phyloP scores from a whole-genome alignment of 1,140 invertebrate genomes.

The Calliphora vicina region DNA sequence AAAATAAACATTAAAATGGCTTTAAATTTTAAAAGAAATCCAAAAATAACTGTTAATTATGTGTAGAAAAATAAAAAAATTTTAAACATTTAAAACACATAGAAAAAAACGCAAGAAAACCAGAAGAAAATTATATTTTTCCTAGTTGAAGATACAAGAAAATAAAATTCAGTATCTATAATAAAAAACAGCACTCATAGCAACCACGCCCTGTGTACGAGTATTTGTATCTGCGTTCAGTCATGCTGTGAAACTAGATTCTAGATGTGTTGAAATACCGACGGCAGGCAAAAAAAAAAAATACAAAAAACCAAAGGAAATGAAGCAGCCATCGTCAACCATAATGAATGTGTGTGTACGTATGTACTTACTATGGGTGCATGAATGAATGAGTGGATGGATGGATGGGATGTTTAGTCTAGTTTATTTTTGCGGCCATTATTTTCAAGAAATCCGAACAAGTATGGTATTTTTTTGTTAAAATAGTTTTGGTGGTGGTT shows the following conservation, averaged over 20 bases:
- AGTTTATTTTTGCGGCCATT: not conserved
- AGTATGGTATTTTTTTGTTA: not conserved
- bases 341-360: not conserved
- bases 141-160: not conserved
- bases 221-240: not conserved
- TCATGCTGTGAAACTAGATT: not conserved
- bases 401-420: not conserved
- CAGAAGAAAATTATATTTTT: not conserved
- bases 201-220: conserved; percentile 10
- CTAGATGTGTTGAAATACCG: not conserved
- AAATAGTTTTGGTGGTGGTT: not conserved
- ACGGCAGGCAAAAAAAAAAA: not conserved
- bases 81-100: not conserved
- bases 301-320: too few species aligned
- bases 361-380: not conserved
- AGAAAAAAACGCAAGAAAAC: not conserved
- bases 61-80: not conserved
- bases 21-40: not conserved
- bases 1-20: too few species aligned
- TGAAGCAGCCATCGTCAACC: not conserved
- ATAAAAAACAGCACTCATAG: not conserved
- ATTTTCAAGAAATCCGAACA: not conserved
- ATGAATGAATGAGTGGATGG: not conserved
- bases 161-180: not conserved
- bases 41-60: not conserved